These are phyloP conservation scores for Arvicanthis niloticus DNA, from an alignment of 2,113 vertebrate genomes.

Conservation along the genomic window DNA sequence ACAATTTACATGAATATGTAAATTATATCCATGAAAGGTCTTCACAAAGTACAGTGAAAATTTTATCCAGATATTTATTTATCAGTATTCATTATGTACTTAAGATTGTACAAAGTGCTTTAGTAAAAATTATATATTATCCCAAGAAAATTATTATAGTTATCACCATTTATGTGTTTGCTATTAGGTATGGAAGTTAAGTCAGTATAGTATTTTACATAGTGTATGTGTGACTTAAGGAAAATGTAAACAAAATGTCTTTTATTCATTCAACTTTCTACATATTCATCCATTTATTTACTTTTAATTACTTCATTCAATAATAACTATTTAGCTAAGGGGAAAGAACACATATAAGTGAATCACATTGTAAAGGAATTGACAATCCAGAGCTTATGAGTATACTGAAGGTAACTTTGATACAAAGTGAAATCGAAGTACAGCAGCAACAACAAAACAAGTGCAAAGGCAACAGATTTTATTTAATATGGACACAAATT, in stretches of 20 bases:
- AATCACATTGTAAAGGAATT: conserved; percentile 19
- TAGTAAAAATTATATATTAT: not conserved
- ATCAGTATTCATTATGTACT: conserved; percentile 22
- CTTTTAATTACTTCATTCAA: conserved; percentile 43
- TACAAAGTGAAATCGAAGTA: not conserved
- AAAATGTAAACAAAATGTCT: conserved; percentile 27
- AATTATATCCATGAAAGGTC: conserved; percentile 37
- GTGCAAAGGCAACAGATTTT: not conserved
- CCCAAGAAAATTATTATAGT: no score
- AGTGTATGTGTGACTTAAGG: not conserved
- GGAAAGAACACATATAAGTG: not conserved
- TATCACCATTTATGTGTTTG: no score
- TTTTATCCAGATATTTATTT: conserved; percentile 41
- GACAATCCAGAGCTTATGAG: not conserved
- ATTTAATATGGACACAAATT: not conserved
- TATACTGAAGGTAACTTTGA: not conserved
- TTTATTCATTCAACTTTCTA: not conserved
- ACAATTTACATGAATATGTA: conserved; percentile 41
- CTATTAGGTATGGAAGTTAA: conserved; percentile 38
- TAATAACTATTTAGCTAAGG: not conserved
- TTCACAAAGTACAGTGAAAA: conserved; percentile 32
- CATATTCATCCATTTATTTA: not conserved
- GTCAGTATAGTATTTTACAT: not conserved
- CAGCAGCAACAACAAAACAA: not conserved
- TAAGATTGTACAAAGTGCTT: not conserved